Conservation (phyloP, 2,113 vertebrate genomes). For the Eidolon helvum region DNA sequence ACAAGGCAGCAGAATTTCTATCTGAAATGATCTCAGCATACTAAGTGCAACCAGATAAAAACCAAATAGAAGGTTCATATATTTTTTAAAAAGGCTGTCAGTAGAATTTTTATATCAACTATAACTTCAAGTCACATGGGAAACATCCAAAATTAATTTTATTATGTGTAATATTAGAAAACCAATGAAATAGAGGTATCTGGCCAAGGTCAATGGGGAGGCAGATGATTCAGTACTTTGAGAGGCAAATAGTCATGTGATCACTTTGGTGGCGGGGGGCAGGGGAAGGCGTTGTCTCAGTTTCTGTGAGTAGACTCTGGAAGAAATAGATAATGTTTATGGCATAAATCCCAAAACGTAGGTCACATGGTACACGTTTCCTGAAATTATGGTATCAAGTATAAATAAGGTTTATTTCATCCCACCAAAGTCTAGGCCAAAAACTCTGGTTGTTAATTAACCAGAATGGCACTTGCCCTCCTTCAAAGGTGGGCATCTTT, state of each 20-base stretch:
- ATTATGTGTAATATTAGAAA: not conserved
- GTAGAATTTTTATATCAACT: not conserved
- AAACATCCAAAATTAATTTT: not conserved
- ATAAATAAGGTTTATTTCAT: not conserved
- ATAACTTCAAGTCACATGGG: not conserved
- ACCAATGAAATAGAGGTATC: not conserved
- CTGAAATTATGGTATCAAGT: not conserved
- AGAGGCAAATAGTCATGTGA: not conserved
- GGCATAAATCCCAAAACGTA: not conserved
- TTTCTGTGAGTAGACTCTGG: not conserved
- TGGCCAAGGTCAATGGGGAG: not conserved
- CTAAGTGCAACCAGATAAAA: not conserved
- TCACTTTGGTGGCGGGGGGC: not conserved
- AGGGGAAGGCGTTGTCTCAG: too few species aligned
- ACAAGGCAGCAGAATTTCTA: not conserved
- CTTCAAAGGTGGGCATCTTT: not conserved
- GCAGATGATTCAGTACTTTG: not conserved
- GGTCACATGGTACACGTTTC: not conserved
- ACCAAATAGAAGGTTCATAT: not conserved
- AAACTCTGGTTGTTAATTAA: not conserved
- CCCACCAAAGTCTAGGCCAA: not conserved
- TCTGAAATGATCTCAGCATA: not conserved
- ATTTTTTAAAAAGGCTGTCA: not conserved
- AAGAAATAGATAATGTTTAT: not conserved
- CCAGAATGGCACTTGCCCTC: not conserved